These are phyloP conservation scores for Pharmacophagus antenor DNA, from an alignment of 2,888 invertebrate species.

Conservation along the genomic window DNA sequence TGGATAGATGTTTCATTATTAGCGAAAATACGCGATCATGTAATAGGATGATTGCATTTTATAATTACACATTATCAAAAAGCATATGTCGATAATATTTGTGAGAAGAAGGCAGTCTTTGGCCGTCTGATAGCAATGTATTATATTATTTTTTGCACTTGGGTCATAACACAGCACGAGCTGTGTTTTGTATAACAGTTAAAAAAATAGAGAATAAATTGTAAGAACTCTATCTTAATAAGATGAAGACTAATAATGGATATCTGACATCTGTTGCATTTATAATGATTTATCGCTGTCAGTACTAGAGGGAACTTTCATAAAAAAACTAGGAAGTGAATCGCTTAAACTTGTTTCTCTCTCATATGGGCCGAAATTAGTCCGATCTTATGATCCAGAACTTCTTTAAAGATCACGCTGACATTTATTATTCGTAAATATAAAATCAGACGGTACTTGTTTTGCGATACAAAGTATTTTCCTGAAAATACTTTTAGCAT, in stretches of 20 bases:
- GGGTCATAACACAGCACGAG: not conserved
- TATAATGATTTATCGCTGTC: constrained; percentile 28
- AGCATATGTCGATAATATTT: too few relatives aligned
- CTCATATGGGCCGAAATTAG: constrained; percentile 64
- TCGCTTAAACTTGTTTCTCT: constrained; percentile 62
- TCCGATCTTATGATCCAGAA: constrained; percentile 56
- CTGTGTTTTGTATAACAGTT: not conserved
- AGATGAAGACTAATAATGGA: not conserved
- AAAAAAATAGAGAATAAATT: not conserved
- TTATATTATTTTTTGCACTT: not conserved
- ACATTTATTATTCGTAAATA: constrained; percentile 51
- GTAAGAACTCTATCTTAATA: not conserved
- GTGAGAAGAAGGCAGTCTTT: too few relatives aligned
- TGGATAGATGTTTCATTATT: too few relatives aligned
- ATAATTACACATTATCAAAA: too few relatives aligned
- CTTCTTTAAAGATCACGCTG: constrained; percentile 67
- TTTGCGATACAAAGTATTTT: not conserved
- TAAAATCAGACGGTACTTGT: constrained; percentile 1
- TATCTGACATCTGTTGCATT: constrained; percentile 5
- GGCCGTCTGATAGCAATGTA: too few relatives aligned
- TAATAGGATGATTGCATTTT: too few relatives aligned
- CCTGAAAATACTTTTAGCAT: constrained; percentile 6
- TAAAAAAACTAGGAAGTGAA: constrained; percentile 58
- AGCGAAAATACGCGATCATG: too few relatives aligned
- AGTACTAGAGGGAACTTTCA: constrained; percentile 34